Evolutionary conservation across 2,888 invertebrate genomes (phyloP).

Genomic region (Coenonympha arcania): DNA sequence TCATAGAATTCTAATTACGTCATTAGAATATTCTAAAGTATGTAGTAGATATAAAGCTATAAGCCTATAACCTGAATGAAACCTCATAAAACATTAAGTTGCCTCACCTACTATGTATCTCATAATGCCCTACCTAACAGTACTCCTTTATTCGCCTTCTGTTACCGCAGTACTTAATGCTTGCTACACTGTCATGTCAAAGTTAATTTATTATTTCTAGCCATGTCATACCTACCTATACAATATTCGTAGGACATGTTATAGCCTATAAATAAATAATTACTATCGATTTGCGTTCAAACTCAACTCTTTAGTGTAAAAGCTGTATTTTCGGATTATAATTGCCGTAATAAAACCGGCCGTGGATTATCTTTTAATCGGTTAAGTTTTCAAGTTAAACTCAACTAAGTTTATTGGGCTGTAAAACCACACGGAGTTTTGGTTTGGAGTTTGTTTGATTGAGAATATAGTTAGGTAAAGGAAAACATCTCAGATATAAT

Average conservation of each 20-base stretch:
- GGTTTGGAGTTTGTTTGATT: background rate
- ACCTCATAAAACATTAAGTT: too few species aligned
- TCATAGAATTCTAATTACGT: too few species aligned
- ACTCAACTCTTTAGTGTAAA: slow-evolving; percentile 30
- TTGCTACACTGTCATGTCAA: background rate
- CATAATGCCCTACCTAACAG: too few species aligned
- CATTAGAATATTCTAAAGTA: too few species aligned
- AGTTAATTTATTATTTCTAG: slow-evolving; percentile 3
- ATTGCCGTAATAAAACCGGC: slow-evolving; percentile 43
- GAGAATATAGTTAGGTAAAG: too few species aligned
- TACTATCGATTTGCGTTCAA: slow-evolving; percentile 38
- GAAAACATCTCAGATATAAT: background rate
- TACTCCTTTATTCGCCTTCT: too few species aligned
- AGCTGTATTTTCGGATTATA: slow-evolving; percentile 38
- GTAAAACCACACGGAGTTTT: background rate
- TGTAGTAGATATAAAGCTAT: too few species aligned
- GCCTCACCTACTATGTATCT: too few species aligned
- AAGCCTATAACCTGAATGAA: too few species aligned
- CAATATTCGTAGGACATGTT: background rate
- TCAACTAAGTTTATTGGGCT: background rate
- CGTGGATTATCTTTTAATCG: slow-evolving; percentile 29
- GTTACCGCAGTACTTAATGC: too few species aligned
- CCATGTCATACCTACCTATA: background rate
- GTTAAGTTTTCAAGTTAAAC: slow-evolving; percentile 2
- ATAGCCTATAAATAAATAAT: slow-evolving; percentile 18